Evolutionary conservation across 2,888 invertebrate species (phyloP), one percentile per base, ranked within the genome.

Genomic region (Erebia ligea): DNA sequence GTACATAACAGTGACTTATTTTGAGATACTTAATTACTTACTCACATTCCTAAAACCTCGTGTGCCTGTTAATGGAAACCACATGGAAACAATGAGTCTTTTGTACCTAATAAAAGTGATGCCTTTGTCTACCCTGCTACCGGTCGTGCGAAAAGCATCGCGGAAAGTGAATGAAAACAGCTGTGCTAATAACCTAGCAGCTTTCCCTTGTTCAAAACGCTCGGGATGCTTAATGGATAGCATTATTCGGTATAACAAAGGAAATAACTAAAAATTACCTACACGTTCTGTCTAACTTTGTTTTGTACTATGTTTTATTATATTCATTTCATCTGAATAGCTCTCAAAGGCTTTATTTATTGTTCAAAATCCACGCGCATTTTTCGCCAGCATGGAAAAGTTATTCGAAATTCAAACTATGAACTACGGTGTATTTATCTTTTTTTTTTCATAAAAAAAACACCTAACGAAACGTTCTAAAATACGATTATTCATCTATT

Each of bases 81-180:
- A 34, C 34, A 42, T 61, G 21, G 45, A 61, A 9, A 67, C 66
- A 67, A 66, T 58, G 57, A 58, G 13, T 66, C 21, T 61, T 67
- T 52, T 58, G 52, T 73, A 65, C 34, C 63, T 34, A 45, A 45
- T 45, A 64, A 73, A 68, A 72, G 69, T 67, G 58, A 72, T 45
- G 62, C 61, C 62, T 68, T 70, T 72, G 67, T 72, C 62, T 71
- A 57, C 59, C 58, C 45, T 45, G 4, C 13, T 45, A 45, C 45
- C 45, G 59, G 58, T 68, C 59, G 70, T 71, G 58, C 56, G 67
- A 66, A 71, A 70, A 70, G 65, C 62, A 67, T 54, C 54, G 54
- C 70, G 64, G 67, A 71, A 68, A 64, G 70, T 73, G 71, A 73
- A 72, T 75, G 72, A 74, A 75, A 76, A 72, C 69, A 68, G 72